Conservation (phyloP, 2,797 vertebrate genomes). For the Malurus leucopterus region DNA sequence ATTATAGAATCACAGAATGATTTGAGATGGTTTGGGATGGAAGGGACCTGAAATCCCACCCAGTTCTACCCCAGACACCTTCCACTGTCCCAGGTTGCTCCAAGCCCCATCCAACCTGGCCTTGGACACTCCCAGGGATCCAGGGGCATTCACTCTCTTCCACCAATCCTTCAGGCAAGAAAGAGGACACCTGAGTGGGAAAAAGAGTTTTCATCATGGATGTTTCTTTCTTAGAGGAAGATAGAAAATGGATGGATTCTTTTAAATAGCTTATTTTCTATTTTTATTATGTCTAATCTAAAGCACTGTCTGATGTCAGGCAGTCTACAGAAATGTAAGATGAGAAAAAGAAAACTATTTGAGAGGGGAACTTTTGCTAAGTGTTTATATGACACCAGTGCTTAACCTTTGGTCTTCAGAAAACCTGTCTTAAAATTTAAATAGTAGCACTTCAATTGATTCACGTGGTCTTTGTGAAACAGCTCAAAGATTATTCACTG, state of each 20-base stretch:
- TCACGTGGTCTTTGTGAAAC: not conserved
- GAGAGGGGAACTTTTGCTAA: not conserved
- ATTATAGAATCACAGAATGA: not conserved
- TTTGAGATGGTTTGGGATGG: not conserved
- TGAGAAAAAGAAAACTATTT: not conserved
- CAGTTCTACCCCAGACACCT: not conserved
- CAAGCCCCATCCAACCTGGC: fast-evolving
- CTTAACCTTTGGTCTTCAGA: not conserved
- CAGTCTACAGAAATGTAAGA: not conserved
- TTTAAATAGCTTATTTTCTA: not conserved
- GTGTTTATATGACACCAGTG: not conserved
- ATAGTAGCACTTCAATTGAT: not conserved
- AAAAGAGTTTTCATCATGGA: not conserved
- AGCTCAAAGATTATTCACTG: not conserved
- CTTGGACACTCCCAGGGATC: not conserved
- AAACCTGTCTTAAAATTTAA: not conserved
- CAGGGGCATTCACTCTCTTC: not conserved
- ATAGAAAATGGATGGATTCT: fast-evolving
- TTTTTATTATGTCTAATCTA: not conserved
- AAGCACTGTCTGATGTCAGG: not conserved
- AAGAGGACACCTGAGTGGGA: not conserved
- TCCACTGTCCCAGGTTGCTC: not conserved
- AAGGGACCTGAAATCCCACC: not conserved
- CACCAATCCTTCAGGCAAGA: not conserved
- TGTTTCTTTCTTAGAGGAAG: not conserved